Evolutionary conservation across 1,140 invertebrate genomes (phyloP), one percentile per base, ranked within the genome.

Genomic region (Cryptotermes secundus): DNA sequence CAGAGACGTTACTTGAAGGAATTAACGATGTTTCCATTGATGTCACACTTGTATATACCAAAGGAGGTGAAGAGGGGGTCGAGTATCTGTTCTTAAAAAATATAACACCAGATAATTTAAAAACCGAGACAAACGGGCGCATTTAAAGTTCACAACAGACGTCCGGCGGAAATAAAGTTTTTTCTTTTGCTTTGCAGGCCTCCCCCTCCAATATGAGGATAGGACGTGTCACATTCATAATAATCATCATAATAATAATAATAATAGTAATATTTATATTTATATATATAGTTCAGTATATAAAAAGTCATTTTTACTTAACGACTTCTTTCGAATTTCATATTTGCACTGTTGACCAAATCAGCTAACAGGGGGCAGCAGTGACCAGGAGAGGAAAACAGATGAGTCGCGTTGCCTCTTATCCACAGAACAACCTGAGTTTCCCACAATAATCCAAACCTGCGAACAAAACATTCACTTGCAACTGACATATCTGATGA

Each of bases 51-150:
- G n/a, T 72, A 72, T n/a, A 72, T 49, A 72, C n/a, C 3, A 72
- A 31, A 72, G 59, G 26, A 12, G 59, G 9, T n/a, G 59, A 31
- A n/a, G 26, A 72, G 59, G 59, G 26, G 59, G 59, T n/a, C 31
- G 36, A 82, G n/a, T 38, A 26, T 34, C 31, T 82, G 81, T 45
- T 45, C 45, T 82, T 45, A 82, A 82, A 82, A 82, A 82, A 82
- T 82, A 82, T 82, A 82, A 82, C 81, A 82, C 81, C 81, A 82
- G 81, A 82, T 82, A 82, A 82, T 82, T 82, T 45, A 82, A 45
- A 82, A 82, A 82, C 81, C 31, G 81, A 82, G 45, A 53, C 24
- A 82, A 53, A 34, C 34, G 35, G 34, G 42, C 81, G 53, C 81
- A 82, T 82, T 53, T 82, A 82, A 53, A 82, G 81, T 82, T 81